Percentiles rank a stretch among this genome's conserved stretches.
These are phyloP conservation scores for Dendrolimus houi DNA, from an alignment of 2,888 invertebrate species.

Conservation along the genomic window DNA sequence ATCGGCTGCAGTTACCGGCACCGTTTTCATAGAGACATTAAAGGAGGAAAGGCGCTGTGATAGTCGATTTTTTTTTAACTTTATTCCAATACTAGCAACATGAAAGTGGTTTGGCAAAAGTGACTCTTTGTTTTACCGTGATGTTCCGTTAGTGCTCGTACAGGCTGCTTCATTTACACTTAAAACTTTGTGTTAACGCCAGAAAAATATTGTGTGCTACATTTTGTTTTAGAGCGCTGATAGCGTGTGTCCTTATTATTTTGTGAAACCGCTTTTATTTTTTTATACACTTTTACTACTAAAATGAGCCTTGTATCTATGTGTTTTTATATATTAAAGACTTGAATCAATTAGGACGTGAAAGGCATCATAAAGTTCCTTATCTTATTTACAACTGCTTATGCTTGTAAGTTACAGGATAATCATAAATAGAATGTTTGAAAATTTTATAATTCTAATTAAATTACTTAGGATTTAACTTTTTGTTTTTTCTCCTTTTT, in stretches of 20 bases:
- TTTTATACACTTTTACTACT: no score
- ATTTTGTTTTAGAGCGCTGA: not conserved
- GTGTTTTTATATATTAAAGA: no score
- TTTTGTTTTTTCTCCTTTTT: no score
- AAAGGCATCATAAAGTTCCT: no score
- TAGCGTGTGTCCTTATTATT: not conserved
- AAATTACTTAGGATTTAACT: no score
- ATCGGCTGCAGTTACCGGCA: not conserved
- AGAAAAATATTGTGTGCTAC: not conserved
- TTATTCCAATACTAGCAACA: not conserved
- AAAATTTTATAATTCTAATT: no score
- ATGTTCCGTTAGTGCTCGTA: not conserved
- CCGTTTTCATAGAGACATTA: not conserved
- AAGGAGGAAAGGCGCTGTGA: not conserved
- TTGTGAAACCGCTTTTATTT: not conserved
- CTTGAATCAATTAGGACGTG: no score
- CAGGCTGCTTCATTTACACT: not conserved
- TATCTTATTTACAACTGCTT: no score
- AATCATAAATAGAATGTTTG: no score
- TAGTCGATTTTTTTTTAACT: not conserved
- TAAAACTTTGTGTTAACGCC: not conserved
- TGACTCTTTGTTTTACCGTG: not conserved
- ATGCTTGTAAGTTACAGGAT: no score
- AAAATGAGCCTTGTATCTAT: no score
- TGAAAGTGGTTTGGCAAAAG: not conserved